Evolutionary conservation across 2,888 invertebrate genomes (phyloP), one percentile per base, ranked within the genome.

Genomic region (Lissonota sp.): DNA sequence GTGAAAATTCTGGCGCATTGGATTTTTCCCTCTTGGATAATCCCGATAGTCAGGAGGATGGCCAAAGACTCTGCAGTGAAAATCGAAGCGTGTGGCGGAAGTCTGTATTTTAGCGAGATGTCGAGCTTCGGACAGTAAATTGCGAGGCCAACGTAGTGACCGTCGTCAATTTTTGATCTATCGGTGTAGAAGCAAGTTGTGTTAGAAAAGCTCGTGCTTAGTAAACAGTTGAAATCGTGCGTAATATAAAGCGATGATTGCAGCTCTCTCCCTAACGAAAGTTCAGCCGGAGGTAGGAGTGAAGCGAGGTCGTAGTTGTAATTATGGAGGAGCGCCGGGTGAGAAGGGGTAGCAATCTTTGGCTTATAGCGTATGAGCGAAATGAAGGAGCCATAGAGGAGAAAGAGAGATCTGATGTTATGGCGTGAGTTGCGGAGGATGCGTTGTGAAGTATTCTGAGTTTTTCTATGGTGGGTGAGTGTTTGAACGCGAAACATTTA

Each of bases 41-140:
- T 7, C 12, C 58, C 6, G 6, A 71, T 39, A 6, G 64, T 14
- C 6, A 51, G 46, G 1, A 71, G 71, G 4, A 78, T 78, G 1
- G 71, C 78, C 2, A 72, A 66, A 0, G 64, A 57, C 40, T 78
- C 71, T 0, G 71, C 71, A 6, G 64, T 49, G 12, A 71, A 80
- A 3, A 64, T 71, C 1, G 66, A 71, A 0, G 71, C 64, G 6
- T 53, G 14, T 0, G 70, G 49, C 0, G 63, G 26, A 1, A 64
- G 6, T 39, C 39, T 58, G 10, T 16, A 58, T 14, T 44, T 42
- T 6, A 12, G 8, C 16, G 7, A 7, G 2, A 14, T 14, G 46
- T 62, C 14, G 10, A 62, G 44, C 7, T n/a, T 8, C 4, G 62
- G 62, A 16, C 16, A 44, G 44, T 14, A 62, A 14, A 42, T 1